A percentile compares a stretch with the other conserved stretches of the same genome.
Evolutionary conservation across 2,797 vertebrate species (phyloP).

Genomic region (Lacerta viridis): DNA sequence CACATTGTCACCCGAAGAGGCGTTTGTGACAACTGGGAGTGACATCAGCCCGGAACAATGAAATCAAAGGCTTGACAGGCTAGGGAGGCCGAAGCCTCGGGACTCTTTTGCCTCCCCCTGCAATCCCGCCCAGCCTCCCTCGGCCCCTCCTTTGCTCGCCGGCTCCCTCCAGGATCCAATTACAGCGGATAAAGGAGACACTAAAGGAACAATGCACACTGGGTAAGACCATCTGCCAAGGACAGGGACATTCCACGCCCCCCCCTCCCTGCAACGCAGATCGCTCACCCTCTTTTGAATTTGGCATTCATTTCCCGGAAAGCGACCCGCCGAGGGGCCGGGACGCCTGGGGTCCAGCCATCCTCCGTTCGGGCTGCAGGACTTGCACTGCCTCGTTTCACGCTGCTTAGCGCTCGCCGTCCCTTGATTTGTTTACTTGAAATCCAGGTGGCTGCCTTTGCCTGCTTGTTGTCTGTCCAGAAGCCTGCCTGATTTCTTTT

Average conservation of each 20-base stretch:
- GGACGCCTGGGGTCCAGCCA: constrained; percentile 19
- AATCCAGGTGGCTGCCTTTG: background rate
- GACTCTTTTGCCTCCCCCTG: constrained; percentile 67
- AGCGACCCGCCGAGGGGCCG: constrained; percentile 63
- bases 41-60: constrained; percentile 84
- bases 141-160: constrained; percentile 85
- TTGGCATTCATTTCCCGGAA: constrained; percentile 69
- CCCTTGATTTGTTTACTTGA: background rate
- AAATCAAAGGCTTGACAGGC: constrained; percentile 83
- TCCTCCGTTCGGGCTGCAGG: constrained; percentile 38
- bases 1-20: constrained; percentile 82
- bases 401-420: background rate
- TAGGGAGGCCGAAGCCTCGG: constrained; percentile 79
- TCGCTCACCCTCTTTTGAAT: constrained; percentile 5
- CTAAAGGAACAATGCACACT: constrained; percentile 79
- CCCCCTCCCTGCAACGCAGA: constrained; percentile 40
- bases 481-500: background rate
- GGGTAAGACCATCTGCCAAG: constrained; percentile 76
- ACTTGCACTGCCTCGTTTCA: background rate
- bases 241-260: constrained; percentile 67
- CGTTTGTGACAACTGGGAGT: constrained; percentile 78
- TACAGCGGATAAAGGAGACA: constrained; percentile 86
- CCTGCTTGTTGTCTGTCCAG: background rate
- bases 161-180: constrained; percentile 85
- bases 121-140: constrained; percentile 78